Percentiles rank a stretch among this genome's conserved stretches.
Evolutionary conservation across 2,888 invertebrate species (phyloP).

Genomic region (Sesia apiformis): DNA sequence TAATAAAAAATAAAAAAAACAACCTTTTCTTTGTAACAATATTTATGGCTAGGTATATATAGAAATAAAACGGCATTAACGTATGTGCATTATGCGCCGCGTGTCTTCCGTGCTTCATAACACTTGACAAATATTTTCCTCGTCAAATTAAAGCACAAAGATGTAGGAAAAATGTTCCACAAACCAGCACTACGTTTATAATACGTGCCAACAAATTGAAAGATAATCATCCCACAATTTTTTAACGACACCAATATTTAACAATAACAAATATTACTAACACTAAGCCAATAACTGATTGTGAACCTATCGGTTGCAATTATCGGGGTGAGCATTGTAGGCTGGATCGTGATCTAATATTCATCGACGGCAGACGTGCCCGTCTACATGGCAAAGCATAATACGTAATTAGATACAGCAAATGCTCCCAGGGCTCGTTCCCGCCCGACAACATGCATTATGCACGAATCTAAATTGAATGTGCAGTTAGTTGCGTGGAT

Average conservation of each 20-base stretch:
- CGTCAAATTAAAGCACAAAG: conserved; percentile 18
- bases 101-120: conserved; percentile 26
- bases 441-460: conserved; percentile 13
- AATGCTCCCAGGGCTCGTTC: conserved; percentile 12
- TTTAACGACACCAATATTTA: too few species aligned
- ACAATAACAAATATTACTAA: too few species aligned
- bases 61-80: not conserved
- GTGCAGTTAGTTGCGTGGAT: conserved; percentile 36
- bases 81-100: conserved; percentile 34
- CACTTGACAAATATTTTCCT: conserved; percentile 21
- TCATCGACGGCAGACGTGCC: conserved; percentile 59
- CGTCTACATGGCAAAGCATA: conserved; percentile 64
- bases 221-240: too few species aligned
- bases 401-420: conserved; percentile 68
- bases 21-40: too few species aligned
- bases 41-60: too few species aligned
- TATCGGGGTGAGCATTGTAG: conserved; percentile 38
- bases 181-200: too few species aligned
- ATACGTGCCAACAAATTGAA: too few species aligned
- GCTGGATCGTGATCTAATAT: conserved; percentile 61
- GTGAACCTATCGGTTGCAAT: conserved; percentile 31
- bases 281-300: not conserved
- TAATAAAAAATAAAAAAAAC: too few species aligned
- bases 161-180: not conserved
- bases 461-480: conserved; percentile 17